phyloP scores from a whole-genome alignment of 1,140 invertebrate species.

The Drosophila sulfurigaster region DNA sequence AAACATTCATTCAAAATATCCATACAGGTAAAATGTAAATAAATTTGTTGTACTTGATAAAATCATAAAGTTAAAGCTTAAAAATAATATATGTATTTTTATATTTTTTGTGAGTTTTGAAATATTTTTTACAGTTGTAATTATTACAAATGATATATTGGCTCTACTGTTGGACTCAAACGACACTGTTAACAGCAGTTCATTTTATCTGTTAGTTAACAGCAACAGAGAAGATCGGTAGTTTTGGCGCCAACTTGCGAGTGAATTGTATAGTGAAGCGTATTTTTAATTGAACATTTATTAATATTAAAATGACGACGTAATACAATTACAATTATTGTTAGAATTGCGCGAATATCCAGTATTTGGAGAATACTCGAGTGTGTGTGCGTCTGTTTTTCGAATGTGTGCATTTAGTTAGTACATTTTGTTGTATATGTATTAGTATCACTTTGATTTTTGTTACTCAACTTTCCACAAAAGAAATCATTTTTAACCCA shows the following conservation, averaged over 20 bases:
- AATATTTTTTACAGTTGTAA: background rate
- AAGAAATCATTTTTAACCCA: slow-evolving; percentile 47
- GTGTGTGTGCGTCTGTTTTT: slow-evolving; percentile 33
- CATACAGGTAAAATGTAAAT: background rate
- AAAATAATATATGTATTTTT: no score
- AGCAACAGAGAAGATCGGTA: background rate
- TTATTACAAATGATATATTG: background rate
- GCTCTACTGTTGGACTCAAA: slow-evolving; percentile 2
- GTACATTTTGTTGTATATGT: slow-evolving; percentile 66
- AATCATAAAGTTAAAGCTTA: background rate
- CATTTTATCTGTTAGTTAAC: slow-evolving; percentile 7
- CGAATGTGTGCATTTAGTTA: slow-evolving; percentile 74
- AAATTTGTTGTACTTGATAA: background rate
- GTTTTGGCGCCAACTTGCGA: slow-evolving; percentile 20
- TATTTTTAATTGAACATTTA: slow-evolving; percentile 67
- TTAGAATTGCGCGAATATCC: slow-evolving; percentile 68
- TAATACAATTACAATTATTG: slow-evolving; percentile 59
- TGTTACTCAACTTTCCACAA: slow-evolving; percentile 32
- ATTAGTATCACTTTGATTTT: slow-evolving; percentile 78
- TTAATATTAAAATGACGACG: slow-evolving; percentile 73
- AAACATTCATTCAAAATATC: background rate
- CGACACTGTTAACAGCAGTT: background rate
- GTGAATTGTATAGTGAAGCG: background rate
- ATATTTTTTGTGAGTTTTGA: no score
- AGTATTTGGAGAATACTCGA: slow-evolving; percentile 57